phyloP scores from a whole-genome alignment of 2,888 invertebrate genomes.

The Agriopis aurantiaria region DNA sequence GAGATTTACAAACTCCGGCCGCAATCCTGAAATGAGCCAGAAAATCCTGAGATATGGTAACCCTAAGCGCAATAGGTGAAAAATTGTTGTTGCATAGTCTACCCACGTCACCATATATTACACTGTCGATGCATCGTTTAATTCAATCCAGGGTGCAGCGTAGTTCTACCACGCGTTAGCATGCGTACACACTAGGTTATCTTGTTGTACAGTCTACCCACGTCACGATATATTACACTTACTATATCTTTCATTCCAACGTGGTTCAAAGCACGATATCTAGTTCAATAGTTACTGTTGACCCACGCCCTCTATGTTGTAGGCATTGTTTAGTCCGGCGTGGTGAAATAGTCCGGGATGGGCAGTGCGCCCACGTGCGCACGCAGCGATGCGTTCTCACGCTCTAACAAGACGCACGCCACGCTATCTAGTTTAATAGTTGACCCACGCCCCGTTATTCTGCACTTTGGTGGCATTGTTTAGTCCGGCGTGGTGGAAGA shows the following conservation, averaged over 20 bases:
- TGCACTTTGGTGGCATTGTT: not conserved
- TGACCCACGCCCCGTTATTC: not conserved
- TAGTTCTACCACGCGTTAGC: not conserved
- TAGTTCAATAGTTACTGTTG: not conserved
- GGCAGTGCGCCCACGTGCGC: constrained; percentile 92
- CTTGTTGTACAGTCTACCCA: not conserved
- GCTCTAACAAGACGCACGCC: not conserved
- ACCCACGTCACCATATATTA: too few species aligned
- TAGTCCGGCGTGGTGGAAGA: constrained; percentile 75
- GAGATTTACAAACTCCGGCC: too few species aligned
- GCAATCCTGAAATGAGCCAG: too few species aligned
- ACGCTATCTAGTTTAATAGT: not conserved
- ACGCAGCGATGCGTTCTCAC: constrained; percentile 92
- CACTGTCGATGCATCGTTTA: too few species aligned
- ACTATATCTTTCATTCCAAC: not conserved
- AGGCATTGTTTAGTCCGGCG: constrained; percentile 61
- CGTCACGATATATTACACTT: not conserved
- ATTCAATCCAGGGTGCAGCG: too few species aligned
- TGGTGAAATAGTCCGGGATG: too few species aligned
- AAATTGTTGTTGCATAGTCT: too few species aligned
- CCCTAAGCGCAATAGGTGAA: too few species aligned
- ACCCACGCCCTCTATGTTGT: not conserved
- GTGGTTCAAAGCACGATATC: too few species aligned
- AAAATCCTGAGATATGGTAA: too few species aligned
- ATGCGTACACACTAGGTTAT: not conserved